phyloP scores from a whole-genome alignment of 2,888 invertebrate genomes.

The Odontocerum albicorne region DNA sequence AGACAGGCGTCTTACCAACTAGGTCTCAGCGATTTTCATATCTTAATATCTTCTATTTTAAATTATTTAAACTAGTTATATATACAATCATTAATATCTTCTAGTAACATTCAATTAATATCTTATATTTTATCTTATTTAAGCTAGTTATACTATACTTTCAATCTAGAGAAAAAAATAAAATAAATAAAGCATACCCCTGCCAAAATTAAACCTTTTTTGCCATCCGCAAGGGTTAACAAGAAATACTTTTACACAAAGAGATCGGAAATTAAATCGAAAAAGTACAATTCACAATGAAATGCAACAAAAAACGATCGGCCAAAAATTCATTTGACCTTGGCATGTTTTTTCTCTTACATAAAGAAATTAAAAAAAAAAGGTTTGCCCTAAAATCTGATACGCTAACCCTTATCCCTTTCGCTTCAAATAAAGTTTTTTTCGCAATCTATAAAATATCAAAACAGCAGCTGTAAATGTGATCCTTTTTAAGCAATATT shows the following conservation, averaged over 20 bases:
- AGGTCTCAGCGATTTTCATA: no score
- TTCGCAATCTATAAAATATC: conserved; percentile 10
- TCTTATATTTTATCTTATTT: no score
- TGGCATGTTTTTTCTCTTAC: conserved; percentile 23
- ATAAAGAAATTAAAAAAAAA: conserved; percentile 24
- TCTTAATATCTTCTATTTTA: no score
- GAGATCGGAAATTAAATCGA: conserved; percentile 31
- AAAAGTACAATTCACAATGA: conserved; percentile 8
- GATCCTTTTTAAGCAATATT: conserved; percentile 15
- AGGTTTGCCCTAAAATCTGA: conserved; percentile 32
- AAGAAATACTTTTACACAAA: conserved; percentile 17
- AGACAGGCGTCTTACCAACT: no score
- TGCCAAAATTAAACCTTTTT: conserved; percentile 21
- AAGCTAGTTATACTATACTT: no score
- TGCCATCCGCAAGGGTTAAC: conserved; percentile 34
- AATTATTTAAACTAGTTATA: no score
- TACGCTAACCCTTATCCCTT: conserved; percentile 36
- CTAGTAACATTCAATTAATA: no score
- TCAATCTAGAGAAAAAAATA: no score
- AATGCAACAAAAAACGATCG: conserved; percentile 26
- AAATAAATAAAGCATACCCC: no score
- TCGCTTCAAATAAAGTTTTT: conserved; percentile 22
- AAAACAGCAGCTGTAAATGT: conserved; percentile 29
- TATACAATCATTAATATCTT: no score
- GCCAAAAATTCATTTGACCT: conserved; percentile 32